Base-by-base conservation (phyloP, 2,797 vertebrate species). In the Sus cebifrons region DNA sequence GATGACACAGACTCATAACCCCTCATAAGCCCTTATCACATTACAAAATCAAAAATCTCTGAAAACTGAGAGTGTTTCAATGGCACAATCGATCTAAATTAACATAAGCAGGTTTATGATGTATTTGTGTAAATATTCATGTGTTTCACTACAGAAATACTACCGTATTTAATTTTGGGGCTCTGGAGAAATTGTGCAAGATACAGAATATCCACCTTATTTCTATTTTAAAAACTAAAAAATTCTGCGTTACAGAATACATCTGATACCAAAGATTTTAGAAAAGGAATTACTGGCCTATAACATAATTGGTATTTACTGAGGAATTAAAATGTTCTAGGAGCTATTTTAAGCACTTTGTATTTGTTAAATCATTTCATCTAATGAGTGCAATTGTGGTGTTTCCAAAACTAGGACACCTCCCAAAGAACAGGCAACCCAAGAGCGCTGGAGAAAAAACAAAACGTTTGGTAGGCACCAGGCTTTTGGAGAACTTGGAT, bases 151-250 rank as follows among this genome's bases (percentile, higher is more conserved):
- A 62, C 10, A 78, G 67, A 96, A 91, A 89, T 74, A 49, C 1
- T 58, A 78, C 16, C 14, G 0, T 71, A 21, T 83, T 96, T 91
- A 36, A 79, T 67, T 83, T 52, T 0, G 29, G 21, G 12, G 5
- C 89, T 1, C 65, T 86, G 8, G 29, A 65, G 11, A 70, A 62
- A 65, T 36, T 58, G 44, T 25, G 13, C 9, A 84, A 89, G 27
- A 62, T 60, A 60, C 0, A 81, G 5, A 60, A 40, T 13, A 74
- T 85, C 16, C 2, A 86, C 8, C 52, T 95, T 95, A 65, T 68
- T 94, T 94, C 58, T 95, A 75, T 86, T 89, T 95, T 58, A 60
- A 97, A 91, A 75, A 89, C 40, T 27, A 93, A 94, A 96, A 67
- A 71, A 13, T 52, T 79, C 60, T 96, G 52, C 94, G 83, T 89